phyloP scores from a whole-genome alignment of 2,113 vertebrate genomes.

The Triplophysa siluroides region DNA sequence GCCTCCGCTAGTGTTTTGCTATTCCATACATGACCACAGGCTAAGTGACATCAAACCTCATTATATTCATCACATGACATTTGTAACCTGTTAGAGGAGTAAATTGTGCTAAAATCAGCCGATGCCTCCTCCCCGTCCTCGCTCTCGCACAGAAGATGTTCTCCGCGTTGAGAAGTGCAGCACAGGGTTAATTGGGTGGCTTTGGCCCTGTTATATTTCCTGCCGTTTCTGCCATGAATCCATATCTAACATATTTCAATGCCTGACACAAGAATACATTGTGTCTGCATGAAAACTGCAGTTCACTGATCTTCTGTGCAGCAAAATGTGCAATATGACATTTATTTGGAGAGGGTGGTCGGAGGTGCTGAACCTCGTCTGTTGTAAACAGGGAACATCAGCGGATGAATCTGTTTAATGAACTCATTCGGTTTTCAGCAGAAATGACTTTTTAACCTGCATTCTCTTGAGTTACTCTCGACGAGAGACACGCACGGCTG shows the following conservation, averaged over 20 bases:
- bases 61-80: conserved; percentile 81
- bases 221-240: conserved; percentile 34
- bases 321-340: conserved; percentile 40
- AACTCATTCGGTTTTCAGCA: conserved; percentile 49
- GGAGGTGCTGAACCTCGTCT: conserved; percentile 55
- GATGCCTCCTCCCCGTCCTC: conserved; percentile 54
- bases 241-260: conserved; percentile 40
- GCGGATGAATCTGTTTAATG: conserved; percentile 49
- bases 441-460: conserved; percentile 52
- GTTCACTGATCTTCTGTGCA: conserved; percentile 32
- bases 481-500: background rate
- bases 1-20: conserved; percentile 57
- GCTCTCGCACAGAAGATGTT: conserved; percentile 58
- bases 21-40: conserved; percentile 69
- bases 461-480: conserved; percentile 25
- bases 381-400: conserved; percentile 52
- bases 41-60: conserved; percentile 78
- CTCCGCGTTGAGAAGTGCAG: conserved; percentile 40
- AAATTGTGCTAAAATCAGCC: conserved; percentile 76
- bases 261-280: conserved; percentile 43
- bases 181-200: conserved; percentile 55
- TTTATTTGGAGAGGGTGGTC: conserved; percentile 53
- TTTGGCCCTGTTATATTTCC: conserved; percentile 43
- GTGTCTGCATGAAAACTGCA: conserved; percentile 34
- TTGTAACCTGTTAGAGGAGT: conserved; percentile 76